Conservation (phyloP, 2,888 invertebrate species). For the Xanthorhoe spadicearia region DNA sequence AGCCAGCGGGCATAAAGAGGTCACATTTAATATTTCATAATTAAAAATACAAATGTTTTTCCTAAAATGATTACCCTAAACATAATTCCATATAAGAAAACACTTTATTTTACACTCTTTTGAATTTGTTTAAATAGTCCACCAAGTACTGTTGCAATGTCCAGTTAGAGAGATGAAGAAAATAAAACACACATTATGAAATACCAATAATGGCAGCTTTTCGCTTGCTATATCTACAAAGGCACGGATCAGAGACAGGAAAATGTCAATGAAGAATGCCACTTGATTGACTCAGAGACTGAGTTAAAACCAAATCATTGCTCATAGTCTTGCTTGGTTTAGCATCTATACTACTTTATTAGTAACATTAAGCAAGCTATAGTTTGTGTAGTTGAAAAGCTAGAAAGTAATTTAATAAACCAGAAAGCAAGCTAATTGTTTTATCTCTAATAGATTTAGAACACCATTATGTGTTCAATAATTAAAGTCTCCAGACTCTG, state of each 20-base stretch:
- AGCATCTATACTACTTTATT: background rate
- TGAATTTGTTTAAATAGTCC: no score
- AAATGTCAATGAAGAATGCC: background rate
- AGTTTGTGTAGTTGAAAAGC: constrained; percentile 6
- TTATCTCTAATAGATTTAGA: constrained; percentile 1
- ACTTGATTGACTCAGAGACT: background rate
- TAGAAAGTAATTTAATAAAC: constrained; percentile 4
- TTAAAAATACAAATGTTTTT: no score
- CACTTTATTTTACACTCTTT: no score
- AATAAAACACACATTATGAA: background rate
- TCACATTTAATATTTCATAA: no score
- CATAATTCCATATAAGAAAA: no score
- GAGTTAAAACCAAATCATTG: background rate
- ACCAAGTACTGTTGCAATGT: no score
- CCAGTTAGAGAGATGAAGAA: background rate
- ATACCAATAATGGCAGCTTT: no score
- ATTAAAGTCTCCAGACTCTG: background rate
- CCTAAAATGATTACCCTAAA: no score
- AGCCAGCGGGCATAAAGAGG: background rate
- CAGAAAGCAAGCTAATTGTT: background rate
- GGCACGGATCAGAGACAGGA: background rate
- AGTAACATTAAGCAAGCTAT: constrained; percentile 13
- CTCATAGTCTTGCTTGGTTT: background rate
- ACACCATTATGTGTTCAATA: constrained; percentile 22
- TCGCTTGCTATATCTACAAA: no score